Conservation (phyloP, 2,113 vertebrate genomes). For the Zapus hudsonius region DNA sequence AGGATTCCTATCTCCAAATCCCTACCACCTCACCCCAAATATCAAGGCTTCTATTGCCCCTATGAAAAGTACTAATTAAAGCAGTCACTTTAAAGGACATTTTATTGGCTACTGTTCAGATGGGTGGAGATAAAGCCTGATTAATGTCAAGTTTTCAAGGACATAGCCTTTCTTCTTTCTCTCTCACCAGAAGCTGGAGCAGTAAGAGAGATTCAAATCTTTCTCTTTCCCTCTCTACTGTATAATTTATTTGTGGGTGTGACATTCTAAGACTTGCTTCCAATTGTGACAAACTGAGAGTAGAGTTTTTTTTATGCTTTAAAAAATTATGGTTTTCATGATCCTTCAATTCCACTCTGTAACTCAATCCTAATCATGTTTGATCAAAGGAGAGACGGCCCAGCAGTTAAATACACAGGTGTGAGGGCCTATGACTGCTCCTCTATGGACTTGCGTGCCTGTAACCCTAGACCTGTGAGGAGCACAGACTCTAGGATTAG, state of each 20-base stretch:
- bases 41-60: neutral
- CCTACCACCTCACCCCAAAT: neutral
- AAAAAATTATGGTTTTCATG: neutral
- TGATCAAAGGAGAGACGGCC: neutral
- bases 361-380: conserved; percentile 36
- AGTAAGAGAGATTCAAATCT: neutral
- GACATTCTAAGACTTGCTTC: neutral
- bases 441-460: too few species aligned
- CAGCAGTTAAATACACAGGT: too few species aligned
- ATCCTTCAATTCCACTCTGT: conserved; percentile 23
- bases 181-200: neutral
- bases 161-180: neutral
- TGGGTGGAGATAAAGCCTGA: neutral
- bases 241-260: neutral
- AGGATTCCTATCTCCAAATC: neutral
- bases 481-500: too few species aligned
- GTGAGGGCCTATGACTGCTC: too few species aligned
- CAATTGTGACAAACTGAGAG: neutral
- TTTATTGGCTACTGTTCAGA: neutral
- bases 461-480: too few species aligned
- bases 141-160: neutral
- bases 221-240: neutral
- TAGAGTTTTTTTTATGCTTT: conserved; percentile 1
- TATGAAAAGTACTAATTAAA: neutral
- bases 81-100: neutral